These are phyloP conservation scores for Pelodiscus sinensis DNA, from an alignment of 2,113 vertebrate species.

Conservation along the genomic window DNA sequence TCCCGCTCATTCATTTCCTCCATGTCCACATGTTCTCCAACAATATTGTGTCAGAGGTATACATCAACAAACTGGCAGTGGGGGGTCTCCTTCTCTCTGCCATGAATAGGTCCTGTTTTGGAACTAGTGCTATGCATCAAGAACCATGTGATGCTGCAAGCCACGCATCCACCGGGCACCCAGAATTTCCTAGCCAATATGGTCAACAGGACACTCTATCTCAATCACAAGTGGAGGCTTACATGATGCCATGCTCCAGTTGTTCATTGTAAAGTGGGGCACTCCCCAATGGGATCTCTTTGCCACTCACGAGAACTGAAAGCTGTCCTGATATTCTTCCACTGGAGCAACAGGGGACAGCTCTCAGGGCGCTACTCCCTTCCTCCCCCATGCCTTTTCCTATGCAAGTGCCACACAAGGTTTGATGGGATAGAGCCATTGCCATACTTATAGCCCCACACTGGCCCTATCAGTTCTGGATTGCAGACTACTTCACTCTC, in stretches of 20 bases:
- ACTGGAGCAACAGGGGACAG: not conserved
- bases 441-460: not conserved
- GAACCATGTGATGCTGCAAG: not conserved
- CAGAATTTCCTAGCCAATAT: not conserved
- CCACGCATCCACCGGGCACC: not conserved
- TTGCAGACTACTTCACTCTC: not conserved
- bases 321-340: not conserved
- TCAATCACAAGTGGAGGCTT: not conserved
- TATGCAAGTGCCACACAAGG: not conserved
- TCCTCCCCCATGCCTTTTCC: not conserved
- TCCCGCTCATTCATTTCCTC: no score
- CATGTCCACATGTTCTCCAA: no score
- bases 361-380: not conserved
- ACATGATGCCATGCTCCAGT: not conserved
- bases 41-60: no score
- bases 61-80: no score
- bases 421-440: not conserved
- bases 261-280: no score
- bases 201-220: not conserved
- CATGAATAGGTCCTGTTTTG: not conserved
- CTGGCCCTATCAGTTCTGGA: not conserved
- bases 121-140: not conserved
- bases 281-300: not conserved
- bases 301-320: not conserved
- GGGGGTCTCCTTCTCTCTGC: no score